Conservation (phyloP, 2,888 invertebrate genomes). For the Dryocosmus kuriphilus region DNA sequence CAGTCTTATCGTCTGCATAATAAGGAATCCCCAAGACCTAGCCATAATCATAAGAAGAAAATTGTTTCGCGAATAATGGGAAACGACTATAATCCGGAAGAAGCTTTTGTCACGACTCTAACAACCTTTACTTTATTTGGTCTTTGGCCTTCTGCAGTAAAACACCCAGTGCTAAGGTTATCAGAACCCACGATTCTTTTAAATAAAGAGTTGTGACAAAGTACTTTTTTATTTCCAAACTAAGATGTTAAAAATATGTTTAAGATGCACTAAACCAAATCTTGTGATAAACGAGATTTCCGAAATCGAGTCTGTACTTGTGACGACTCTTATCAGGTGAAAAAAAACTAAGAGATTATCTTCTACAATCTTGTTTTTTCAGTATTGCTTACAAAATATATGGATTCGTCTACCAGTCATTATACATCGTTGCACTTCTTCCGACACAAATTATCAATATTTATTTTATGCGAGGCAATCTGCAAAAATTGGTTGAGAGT, state of each 20-base stretch:
- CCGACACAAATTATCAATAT: constrained; percentile 21
- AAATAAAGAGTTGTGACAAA: background rate
- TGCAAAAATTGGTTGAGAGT: constrained; percentile 4
- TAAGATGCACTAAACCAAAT: background rate
- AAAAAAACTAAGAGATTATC: background rate
- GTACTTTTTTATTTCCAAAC: too few relatives aligned
- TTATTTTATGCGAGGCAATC: constrained; percentile 2
- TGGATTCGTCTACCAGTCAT: constrained; percentile 8
- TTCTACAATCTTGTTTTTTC: background rate
- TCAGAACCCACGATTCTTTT: background rate
- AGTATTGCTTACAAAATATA: constrained; percentile 12
- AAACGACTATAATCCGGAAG: constrained; percentile 14
- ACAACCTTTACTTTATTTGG: constrained; percentile 31
- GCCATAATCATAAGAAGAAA: background rate
- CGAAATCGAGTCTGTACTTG: background rate
- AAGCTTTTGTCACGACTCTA: constrained; percentile 11
- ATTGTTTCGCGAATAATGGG: background rate
- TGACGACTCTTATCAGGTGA: background rate
- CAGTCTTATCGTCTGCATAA: background rate
- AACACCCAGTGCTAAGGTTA: constrained; percentile 28
- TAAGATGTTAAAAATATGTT: background rate
- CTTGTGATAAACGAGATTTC: background rate
- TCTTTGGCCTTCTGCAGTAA: constrained; percentile 22
- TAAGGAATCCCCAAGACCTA: background rate
- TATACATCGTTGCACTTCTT: constrained; percentile 6